Evolutionary conservation across 2,113 vertebrate species (phyloP).

Genomic region (Eolophus roseicapilla): DNA sequence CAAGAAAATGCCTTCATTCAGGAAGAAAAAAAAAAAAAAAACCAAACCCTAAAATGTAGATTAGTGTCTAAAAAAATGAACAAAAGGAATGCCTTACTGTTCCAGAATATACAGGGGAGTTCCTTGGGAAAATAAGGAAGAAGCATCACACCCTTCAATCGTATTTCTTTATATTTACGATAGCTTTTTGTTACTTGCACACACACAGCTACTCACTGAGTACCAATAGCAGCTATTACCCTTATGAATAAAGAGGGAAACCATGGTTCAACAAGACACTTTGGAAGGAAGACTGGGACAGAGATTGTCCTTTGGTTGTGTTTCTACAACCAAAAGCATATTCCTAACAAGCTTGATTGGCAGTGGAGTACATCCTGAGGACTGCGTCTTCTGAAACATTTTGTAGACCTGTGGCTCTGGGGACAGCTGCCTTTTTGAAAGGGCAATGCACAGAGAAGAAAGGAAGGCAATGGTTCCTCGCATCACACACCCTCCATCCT

Average conservation of each 20-base stretch:
- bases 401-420: background rate
- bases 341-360: background rate
- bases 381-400: background rate
- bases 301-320: background rate
- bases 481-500: background rate
- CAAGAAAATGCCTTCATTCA: background rate
- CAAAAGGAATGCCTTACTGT: background rate
- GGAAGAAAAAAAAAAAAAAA: background rate
- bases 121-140: background rate
- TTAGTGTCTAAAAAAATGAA: background rate
- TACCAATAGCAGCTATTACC: background rate
- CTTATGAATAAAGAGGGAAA: background rate
- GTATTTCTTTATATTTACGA: background rate
- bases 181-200: background rate
- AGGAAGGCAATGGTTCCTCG: background rate
- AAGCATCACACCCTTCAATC: background rate
- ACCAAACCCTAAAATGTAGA: rapidly evolving
- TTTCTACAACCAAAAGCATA: background rate
- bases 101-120: background rate
- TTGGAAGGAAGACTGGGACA: background rate
- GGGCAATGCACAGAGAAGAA: background rate
- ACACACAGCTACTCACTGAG: background rate
- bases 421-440: background rate
- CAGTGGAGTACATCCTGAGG: background rate
- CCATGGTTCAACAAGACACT: background rate